phyloP scores from a whole-genome alignment of 1,140 invertebrate species.

The Babylonia areolata region DNA sequence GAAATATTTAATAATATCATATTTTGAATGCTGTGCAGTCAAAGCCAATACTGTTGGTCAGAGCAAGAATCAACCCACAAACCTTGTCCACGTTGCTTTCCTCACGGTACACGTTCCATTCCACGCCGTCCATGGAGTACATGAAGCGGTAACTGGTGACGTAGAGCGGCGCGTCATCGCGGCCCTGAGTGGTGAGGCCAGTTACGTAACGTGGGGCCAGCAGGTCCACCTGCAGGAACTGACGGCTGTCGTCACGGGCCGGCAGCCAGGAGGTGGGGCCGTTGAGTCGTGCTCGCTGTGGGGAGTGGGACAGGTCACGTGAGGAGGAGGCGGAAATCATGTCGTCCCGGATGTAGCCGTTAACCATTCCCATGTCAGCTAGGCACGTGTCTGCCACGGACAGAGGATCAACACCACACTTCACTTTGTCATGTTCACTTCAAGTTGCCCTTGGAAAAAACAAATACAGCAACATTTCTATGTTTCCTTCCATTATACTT shows the following conservation, averaged over 20 bases:
- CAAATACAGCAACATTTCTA: too few species aligned
- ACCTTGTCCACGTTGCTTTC: conserved; percentile 38
- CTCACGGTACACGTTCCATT: conserved; percentile 84
- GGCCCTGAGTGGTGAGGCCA: conserved; percentile 83
- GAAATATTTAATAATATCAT: too few species aligned
- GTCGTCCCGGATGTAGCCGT: conserved; percentile 77
- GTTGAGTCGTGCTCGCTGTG: conserved; percentile 69
- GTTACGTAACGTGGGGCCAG: conserved; percentile 84
- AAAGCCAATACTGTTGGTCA: too few species aligned
- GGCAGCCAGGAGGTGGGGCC: conserved; percentile 65
- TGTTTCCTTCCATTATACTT: too few species aligned
- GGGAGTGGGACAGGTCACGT: conserved; percentile 64
- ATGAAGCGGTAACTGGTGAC: conserved; percentile 84
- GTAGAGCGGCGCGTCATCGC: conserved; percentile 77
- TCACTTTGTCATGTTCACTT: too few species aligned
- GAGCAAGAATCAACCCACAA: neutral
- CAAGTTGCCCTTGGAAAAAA: too few species aligned
- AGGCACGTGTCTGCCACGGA: conserved; percentile 75
- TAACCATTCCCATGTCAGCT: conserved; percentile 82
- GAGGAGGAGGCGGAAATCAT: conserved; percentile 80
- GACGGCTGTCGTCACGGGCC: conserved; percentile 56
- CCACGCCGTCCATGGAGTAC: conserved; percentile 84
- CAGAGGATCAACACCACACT: neutral
- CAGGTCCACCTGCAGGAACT: conserved; percentile 84
- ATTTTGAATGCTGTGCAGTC: too few species aligned